Conservation (phyloP, 2,113 vertebrate genomes). For the Orycteropus afer region DNA sequence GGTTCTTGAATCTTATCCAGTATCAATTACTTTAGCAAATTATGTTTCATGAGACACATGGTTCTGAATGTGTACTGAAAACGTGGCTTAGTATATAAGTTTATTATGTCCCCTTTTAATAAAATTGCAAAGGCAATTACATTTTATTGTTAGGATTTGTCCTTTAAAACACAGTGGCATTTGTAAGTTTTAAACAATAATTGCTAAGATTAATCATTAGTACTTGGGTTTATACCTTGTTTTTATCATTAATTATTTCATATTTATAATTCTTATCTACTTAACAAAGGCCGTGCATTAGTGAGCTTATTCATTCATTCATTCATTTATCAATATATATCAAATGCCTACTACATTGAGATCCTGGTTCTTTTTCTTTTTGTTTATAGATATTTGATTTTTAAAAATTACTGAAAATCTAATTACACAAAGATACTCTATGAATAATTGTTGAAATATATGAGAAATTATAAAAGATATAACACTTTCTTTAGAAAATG, state of each 20-base stretch:
- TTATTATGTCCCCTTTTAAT: slow-evolving; percentile 16
- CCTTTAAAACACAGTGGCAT: not conserved
- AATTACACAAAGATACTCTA: not conserved
- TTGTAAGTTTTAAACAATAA: not conserved
- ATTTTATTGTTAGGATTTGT: not conserved
- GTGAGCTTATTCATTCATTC: not conserved
- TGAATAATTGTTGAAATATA: not conserved
- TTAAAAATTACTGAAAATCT: not conserved
- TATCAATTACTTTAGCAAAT: slow-evolving; percentile 5
- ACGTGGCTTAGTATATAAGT: not conserved
- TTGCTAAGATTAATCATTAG: not conserved
- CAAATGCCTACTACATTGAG: not conserved
- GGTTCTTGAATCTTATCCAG: slow-evolving; percentile 1
- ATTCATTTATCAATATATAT: not conserved
- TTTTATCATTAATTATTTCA: not conserved
- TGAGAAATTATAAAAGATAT: not conserved
- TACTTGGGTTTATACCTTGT: not conserved
- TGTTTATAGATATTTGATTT: not conserved
- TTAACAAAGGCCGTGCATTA: not conserved
- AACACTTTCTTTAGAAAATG: not conserved
- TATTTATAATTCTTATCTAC: not conserved
- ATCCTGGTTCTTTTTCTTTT: not conserved
- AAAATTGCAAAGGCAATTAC: not conserved
- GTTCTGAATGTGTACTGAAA: not conserved
- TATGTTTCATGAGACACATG: not conserved